Conservation (phyloP, 2,113 vertebrate genomes). For the Leucoraja erinaceus region DNA sequence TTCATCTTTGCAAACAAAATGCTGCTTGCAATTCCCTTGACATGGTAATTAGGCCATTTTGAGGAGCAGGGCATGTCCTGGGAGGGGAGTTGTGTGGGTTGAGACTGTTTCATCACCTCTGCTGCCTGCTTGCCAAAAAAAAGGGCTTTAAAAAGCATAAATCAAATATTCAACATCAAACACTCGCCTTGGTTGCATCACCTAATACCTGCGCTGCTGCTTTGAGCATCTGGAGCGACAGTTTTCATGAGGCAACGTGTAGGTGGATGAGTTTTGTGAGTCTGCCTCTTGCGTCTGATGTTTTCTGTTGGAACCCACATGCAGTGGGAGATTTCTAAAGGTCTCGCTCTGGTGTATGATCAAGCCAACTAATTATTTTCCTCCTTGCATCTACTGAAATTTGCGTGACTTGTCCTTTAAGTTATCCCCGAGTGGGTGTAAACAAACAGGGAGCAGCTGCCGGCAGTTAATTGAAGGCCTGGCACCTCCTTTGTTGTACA, state of each 20-base stretch:
- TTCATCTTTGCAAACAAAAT: slow-evolving; percentile 32
- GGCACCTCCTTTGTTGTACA: neutral
- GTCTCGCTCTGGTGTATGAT: neutral
- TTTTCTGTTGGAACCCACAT: neutral
- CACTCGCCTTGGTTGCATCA: slow-evolving; percentile 35
- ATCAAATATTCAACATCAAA: slow-evolving; percentile 5
- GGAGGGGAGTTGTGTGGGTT: slow-evolving; percentile 27
- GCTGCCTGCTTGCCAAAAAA: neutral
- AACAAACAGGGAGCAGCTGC: neutral
- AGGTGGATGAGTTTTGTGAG: slow-evolving; percentile 42
- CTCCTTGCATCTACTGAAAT: neutral
- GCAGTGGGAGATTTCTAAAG: neutral
- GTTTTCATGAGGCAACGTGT: slow-evolving; percentile 42
- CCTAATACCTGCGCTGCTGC: slow-evolving; percentile 42
- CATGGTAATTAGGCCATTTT: slow-evolving; percentile 34
- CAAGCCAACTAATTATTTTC: neutral
- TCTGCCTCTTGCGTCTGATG: neutral
- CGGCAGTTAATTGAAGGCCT: neutral
- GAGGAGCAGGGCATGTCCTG: neutral
- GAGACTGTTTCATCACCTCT: neutral
- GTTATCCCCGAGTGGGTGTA: neutral
- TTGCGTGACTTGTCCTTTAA: slow-evolving; percentile 22
- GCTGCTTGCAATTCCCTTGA: slow-evolving; percentile 17
- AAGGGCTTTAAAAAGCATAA: slow-evolving; percentile 15
- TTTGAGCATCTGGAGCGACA: slow-evolving; percentile 44